phyloP scores from a whole-genome alignment of 2,113 vertebrate species.

The Equus przewalskii region DNA sequence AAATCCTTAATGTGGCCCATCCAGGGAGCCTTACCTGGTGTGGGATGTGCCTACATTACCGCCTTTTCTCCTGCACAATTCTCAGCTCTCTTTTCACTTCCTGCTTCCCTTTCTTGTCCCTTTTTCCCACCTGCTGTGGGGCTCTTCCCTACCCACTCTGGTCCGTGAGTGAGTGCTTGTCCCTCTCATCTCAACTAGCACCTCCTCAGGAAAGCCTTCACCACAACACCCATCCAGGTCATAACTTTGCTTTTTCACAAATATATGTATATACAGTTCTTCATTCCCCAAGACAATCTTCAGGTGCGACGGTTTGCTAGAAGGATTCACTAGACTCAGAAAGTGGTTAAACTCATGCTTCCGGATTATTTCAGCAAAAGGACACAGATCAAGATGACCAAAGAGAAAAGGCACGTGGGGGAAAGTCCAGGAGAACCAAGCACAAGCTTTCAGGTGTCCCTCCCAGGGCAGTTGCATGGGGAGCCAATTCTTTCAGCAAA shows the following conservation, averaged over 20 bases:
- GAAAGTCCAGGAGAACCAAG: not conserved
- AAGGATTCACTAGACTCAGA: not conserved
- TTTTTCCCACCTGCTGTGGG: not conserved
- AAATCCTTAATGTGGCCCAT: not conserved
- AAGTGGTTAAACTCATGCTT: not conserved
- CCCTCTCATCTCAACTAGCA: not conserved
- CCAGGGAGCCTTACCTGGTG: not conserved
- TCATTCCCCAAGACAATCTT: not conserved
- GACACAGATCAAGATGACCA: not conserved
- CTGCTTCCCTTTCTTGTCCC: not conserved
- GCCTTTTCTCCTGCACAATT: not conserved
- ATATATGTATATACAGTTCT: not conserved
- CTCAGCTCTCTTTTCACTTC: not conserved
- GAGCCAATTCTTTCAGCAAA: not conserved
- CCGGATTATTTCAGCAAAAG: not conserved
- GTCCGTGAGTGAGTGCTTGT: rapidly evolving
- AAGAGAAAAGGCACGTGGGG: not conserved
- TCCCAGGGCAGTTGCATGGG: too few species aligned
- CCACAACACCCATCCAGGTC: not conserved
- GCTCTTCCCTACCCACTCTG: not conserved
- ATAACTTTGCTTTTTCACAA: too few species aligned
- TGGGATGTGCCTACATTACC: not conserved
- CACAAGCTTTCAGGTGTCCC: not conserved
- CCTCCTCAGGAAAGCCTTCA: not conserved
- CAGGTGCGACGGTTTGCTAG: not conserved